Base-by-base conservation (phyloP, 2,113 vertebrate species). In the Pteropus alecto region DNA sequence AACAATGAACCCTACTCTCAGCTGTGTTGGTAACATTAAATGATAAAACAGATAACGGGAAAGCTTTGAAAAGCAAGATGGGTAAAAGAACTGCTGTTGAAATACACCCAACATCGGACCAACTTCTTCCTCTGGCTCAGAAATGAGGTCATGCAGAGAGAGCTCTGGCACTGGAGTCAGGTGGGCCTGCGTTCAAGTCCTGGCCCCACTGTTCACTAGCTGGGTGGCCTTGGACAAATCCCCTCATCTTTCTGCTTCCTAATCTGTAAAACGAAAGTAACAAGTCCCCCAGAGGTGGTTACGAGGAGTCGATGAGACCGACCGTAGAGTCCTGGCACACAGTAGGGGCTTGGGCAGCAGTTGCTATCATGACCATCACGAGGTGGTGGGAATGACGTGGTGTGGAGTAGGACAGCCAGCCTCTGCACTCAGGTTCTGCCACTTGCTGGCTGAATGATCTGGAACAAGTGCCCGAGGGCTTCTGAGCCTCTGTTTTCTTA, bases 331-430 rank as follows among this genome's bases (percentile, higher is more conserved):
- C 35, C 15, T 3, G 61, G 61, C 16, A 86, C 54, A 46, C 0
- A 60, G 38, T 0, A 92, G 30, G 43, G 48, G 38, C 65, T 19
- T 54, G 41, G 43, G 87, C 61, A 56, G 60, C 2, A 51, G 65
- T 3, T 70, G 81, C 41, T 60, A 6, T 9, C 11, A 4, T 5
- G 43, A 41, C 35, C 28, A 16, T 2, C 6, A 18, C 0, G 7
- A 84, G 10, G 24, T 1, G 4, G 28, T 9, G 38, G 43, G 26
- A 58, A 78, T 16, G 67, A 30, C 5, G 7, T 3, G 14, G 24
- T 2, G 18, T 41, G 54, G 33, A 30, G 48, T 1, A 56, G 41
- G 76, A 58, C 33, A 87, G 83, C 28, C 46, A 70, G 0, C 2
- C 15, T 87, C 21, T 35, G 3, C 16, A 65, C 24, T 21, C 28